These are phyloP conservation scores for Ophthalmolycus amberensis DNA, from an alignment of 2,113 vertebrate genomes.

Conservation along the genomic window DNA sequence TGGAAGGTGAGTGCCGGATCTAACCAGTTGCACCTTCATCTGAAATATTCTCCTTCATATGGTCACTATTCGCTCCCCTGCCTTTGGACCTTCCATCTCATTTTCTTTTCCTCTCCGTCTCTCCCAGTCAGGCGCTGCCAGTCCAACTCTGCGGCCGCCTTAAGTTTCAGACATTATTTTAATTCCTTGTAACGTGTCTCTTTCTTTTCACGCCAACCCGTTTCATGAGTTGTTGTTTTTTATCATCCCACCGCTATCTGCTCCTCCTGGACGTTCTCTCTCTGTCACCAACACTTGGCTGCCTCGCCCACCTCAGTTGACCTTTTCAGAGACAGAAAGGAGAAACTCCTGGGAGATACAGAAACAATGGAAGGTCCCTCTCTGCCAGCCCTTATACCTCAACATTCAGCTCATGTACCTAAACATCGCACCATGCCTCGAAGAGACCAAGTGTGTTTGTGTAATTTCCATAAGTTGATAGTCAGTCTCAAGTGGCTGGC, in stretches of 20 bases:
- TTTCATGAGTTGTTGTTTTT: slow-evolving; percentile 54
- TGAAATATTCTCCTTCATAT: slow-evolving; percentile 37
- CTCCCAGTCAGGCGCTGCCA: slow-evolving; percentile 33
- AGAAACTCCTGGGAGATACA: slow-evolving; percentile 31
- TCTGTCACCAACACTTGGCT: slow-evolving; percentile 21
- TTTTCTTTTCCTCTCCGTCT: slow-evolving; percentile 48
- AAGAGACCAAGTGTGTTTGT: slow-evolving; percentile 17
- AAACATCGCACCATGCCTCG: slow-evolving; percentile 28
- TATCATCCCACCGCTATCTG: slow-evolving; percentile 42
- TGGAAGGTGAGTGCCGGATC: slow-evolving; percentile 1
- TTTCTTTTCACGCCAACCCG: slow-evolving; percentile 25
- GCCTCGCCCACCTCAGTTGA: slow-evolving; percentile 40
- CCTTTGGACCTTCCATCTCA: slow-evolving; percentile 25
- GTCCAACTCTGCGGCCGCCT: slow-evolving; percentile 27
- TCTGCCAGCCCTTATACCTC: slow-evolving; percentile 18
- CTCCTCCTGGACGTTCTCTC: slow-evolving; percentile 21
- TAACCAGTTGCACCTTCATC: slow-evolving; percentile 26
- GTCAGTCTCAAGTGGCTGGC: slow-evolving; percentile 59
- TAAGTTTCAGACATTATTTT: slow-evolving; percentile 57
- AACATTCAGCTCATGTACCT: slow-evolving; percentile 45
- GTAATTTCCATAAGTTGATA: slow-evolving; percentile 59
- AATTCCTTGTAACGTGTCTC: slow-evolving; percentile 39
- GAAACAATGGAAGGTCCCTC: not conserved
- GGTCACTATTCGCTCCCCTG: slow-evolving; percentile 9
- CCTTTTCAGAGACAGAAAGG: slow-evolving; percentile 38